phyloP scores from a whole-genome alignment of 2,797 vertebrate species.

The Scarus forsteni region DNA sequence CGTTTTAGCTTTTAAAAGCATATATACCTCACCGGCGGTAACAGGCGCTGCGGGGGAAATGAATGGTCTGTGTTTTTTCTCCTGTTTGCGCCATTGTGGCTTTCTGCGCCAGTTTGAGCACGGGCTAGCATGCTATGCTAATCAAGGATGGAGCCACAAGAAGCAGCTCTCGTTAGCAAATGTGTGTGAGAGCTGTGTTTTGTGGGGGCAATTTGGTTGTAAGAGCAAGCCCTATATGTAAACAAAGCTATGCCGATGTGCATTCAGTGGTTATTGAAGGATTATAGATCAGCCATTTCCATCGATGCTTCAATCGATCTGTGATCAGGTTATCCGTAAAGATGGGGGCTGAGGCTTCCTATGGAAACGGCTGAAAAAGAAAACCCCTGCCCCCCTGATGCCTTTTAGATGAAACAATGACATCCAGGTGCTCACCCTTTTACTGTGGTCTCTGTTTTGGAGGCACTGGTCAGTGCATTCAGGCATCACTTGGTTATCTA shows the following conservation, averaged over 20 bases:
- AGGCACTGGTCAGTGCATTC: neutral
- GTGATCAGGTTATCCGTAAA: neutral
- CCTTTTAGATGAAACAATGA: too few species aligned
- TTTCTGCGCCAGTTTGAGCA: conserved; percentile 73
- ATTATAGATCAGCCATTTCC: too few species aligned
- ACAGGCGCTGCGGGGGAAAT: conserved; percentile 14
- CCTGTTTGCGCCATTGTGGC: conserved; percentile 79
- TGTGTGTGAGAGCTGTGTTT: neutral
- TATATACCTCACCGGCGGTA: neutral
- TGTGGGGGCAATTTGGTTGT: neutral
- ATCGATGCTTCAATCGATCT: neutral
- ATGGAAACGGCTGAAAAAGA: neutral
- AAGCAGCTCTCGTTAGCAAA: neutral
- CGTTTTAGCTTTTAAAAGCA: rapidly evolving
- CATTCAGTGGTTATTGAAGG: neutral
- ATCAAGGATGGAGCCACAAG: conserved; percentile 4
- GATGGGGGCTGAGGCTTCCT: neutral
- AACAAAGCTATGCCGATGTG: neutral
- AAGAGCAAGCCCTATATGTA: neutral
- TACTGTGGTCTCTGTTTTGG: neutral
- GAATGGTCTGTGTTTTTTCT: conserved; percentile 40
- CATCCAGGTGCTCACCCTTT: neutral
- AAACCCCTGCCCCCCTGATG: too few species aligned
- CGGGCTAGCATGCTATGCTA: conserved; percentile 69
- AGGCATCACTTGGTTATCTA: neutral